These are phyloP conservation scores for Luehdorfia chinensis DNA, from an alignment of 1,140 invertebrate species.

Conservation along the genomic window DNA sequence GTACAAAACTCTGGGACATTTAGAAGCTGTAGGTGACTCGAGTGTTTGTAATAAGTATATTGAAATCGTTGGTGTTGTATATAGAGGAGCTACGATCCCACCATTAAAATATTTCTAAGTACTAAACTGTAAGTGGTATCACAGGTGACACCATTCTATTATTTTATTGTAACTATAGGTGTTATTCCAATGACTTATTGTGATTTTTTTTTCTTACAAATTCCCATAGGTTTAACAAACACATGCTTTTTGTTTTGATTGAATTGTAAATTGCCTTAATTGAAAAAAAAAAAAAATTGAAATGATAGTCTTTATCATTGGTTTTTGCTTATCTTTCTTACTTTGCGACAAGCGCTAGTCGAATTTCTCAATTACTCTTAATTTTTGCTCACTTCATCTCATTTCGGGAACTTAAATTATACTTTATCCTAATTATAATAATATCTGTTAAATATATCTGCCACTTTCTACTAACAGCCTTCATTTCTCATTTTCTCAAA, in stretches of 20 bases:
- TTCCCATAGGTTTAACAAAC: conserved; percentile 50
- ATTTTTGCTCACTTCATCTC: conserved; percentile 50
- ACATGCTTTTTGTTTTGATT: conserved; percentile 45
- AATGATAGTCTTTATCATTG: conserved; percentile 21
- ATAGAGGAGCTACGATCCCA: conserved; percentile 75
- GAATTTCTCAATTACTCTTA: conserved; percentile 37
- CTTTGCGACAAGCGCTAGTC: conserved; percentile 33
- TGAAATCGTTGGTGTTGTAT: conserved; percentile 74
- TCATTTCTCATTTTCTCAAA: conserved; percentile 7
- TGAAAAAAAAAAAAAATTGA: conserved; percentile 43
- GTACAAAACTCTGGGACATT: conserved; percentile 41
- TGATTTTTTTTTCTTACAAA: conserved; percentile 69
- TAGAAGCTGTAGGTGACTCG: conserved; percentile 63
- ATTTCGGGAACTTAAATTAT: conserved; percentile 21
- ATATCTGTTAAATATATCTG: conserved; percentile 5
- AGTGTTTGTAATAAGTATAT: conserved; percentile 70
- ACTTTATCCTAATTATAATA: conserved; percentile 21
- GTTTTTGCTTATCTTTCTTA: conserved; percentile 35
- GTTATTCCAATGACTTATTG: conserved; percentile 71
- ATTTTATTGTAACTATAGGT: conserved; percentile 57
- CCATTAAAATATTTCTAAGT: conserved; percentile 74
- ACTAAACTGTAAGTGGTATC: conserved; percentile 71
- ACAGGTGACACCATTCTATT: conserved; percentile 57
- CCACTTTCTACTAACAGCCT: not conserved
- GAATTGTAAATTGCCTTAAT: conserved; percentile 45